These are phyloP conservation scores for Ophion costatus DNA, from an alignment of 2,888 invertebrate genomes.

Conservation along the genomic window DNA sequence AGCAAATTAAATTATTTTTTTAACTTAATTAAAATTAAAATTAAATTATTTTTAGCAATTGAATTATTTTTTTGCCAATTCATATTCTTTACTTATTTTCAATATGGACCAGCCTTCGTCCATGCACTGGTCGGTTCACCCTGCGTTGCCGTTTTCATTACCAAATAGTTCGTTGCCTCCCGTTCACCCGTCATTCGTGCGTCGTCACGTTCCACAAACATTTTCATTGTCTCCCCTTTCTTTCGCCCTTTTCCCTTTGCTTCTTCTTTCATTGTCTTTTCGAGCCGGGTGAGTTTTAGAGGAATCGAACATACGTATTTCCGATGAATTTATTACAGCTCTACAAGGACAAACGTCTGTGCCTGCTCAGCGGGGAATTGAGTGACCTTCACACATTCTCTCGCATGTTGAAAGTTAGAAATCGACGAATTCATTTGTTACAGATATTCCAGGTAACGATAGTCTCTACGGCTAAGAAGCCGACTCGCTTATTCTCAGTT, in stretches of 20 bases:
- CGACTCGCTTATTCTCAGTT: background rate
- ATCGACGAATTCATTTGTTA: constrained; percentile 88
- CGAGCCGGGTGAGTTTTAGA: background rate
- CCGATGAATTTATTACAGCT: constrained; percentile 85
- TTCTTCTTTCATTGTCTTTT: background rate
- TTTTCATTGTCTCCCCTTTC: background rate
- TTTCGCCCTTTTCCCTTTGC: background rate
- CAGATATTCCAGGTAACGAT: constrained; percentile 88
- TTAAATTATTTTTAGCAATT: too few relatives aligned
- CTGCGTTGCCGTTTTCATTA: constrained; percentile 36
- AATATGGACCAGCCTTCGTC: too few relatives aligned
- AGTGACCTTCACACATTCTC: constrained; percentile 89
- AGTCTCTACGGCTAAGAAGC: background rate
- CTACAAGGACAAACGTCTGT: constrained; percentile 88
- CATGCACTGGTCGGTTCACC: too few relatives aligned
- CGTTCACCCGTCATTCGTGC: constrained; percentile 6
- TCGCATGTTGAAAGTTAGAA: constrained; percentile 88
- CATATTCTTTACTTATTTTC: too few relatives aligned
- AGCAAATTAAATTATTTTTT: too few relatives aligned
- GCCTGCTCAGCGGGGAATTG: constrained; percentile 89
- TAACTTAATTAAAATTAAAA: too few relatives aligned
- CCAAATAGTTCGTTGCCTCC: background rate
- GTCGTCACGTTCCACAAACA: background rate
- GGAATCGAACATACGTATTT: background rate
- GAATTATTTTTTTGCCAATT: too few relatives aligned